Conservation (phyloP, 2,888 invertebrate genomes). For the Acronicta aceris region DNA sequence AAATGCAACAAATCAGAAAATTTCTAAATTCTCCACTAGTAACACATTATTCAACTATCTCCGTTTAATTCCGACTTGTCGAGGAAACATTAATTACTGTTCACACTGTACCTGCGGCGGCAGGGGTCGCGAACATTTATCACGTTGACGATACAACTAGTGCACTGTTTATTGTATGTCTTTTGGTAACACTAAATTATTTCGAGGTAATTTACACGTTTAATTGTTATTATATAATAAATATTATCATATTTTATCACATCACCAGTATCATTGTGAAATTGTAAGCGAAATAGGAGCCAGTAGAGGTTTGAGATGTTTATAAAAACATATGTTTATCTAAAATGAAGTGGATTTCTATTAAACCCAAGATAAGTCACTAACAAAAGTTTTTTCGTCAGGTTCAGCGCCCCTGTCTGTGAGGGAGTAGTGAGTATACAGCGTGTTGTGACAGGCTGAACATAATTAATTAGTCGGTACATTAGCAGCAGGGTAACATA, state of each 20-base stretch:
- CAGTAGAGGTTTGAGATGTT: too few species aligned
- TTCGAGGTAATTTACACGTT: too few species aligned
- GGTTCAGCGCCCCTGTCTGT: constrained; percentile 9
- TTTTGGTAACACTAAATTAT: too few species aligned
- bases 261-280: too few species aligned
- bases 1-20: constrained; percentile 1
- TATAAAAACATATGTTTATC: too few species aligned
- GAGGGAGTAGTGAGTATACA: constrained; percentile 1
- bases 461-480: constrained; percentile 11
- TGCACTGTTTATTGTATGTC: too few species aligned
- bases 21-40: not conserved
- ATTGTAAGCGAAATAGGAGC: too few species aligned
- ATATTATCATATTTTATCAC: too few species aligned
- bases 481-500: constrained; percentile 1
- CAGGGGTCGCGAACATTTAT: not conserved
- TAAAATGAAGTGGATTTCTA: too few species aligned
- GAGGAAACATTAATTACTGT: constrained; percentile 4
- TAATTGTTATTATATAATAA: too few species aligned
- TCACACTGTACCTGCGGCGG: not conserved
- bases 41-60: not conserved
- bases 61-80: not conserved
- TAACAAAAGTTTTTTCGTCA: too few species aligned
- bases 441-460: constrained; percentile 16
- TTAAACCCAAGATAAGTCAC: too few species aligned
- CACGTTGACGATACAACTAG: not conserved